Base-by-base conservation (phyloP, 2,113 vertebrate genomes). In the Menidia beryllina region DNA sequence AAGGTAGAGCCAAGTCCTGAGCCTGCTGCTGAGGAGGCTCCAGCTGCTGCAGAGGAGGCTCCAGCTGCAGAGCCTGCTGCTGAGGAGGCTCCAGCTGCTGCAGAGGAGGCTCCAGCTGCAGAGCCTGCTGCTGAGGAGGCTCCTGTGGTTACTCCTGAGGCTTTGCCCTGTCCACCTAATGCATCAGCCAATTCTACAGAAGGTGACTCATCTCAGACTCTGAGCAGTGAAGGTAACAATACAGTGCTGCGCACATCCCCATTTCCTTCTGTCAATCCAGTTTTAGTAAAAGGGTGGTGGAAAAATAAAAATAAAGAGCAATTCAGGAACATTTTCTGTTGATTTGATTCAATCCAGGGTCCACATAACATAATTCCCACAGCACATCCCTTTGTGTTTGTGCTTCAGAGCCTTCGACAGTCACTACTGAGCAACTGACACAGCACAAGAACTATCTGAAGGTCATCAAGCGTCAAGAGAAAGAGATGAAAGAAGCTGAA, bases 401-500 rank as follows among this genome's bases (percentile, higher is more conserved):
- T 79, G 21, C 65, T 19, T 69, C 79, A 98, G 97, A 95, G 75
- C 93, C 92, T 3, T 77, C 83, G 53, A 96, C 96, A 2, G 90
- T 95, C 75, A 94, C 91, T 41, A 79, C 89, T 0, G 91, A 94
- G 24, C 95, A 98, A 61, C 93, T 99, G 85, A 94, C 90, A 74
- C 93, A 95, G 84, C 93, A 95, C 89, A 96, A 98, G 83, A 90
- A 88, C 76, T 93, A 96, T 64, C 70, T 94, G 87, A 98, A 97
- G 91, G 90, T 97, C 86, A 86, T 93, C 89, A 96, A 95, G 87
- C 95, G 93, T 24, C 97, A 99, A 9, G 96, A 98, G 88, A 97
- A 93, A 73, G 97, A 99, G 25, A 77, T 96, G 70, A 95, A 93
- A 82, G 97, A 97, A 21, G 53, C 94, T 81, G 95, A 97, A 71